Evolutionary conservation across 2,113 vertebrate genomes (phyloP), one percentile per base, ranked within the genome.

Genomic region (Malurus cyaneus): DNA sequence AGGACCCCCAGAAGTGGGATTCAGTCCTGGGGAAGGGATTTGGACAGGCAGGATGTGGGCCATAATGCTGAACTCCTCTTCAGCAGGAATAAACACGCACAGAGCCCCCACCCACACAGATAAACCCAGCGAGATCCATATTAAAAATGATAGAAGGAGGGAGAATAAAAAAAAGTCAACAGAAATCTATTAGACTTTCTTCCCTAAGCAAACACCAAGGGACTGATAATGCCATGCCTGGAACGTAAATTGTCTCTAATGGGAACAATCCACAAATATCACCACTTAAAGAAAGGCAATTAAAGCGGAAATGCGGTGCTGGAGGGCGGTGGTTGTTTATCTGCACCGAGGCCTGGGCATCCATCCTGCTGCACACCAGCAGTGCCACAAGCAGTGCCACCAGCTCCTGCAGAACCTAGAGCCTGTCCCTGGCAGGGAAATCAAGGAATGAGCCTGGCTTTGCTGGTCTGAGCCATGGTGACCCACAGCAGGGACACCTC

Each of bases 131-230:
- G 20, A 88, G 89, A 70, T 47, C 87, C 16, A 1, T 86, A 95
- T 92, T 79, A 89, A 95, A 96, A 94, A 95, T 59, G 76, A 95
- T 77, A 90, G 78, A 91, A 95, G 71, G 74, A 89, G 62, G 93
- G 18, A 89, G 64, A 32, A 77, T 62, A 67, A 79, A 91, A 96
- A 96, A 89, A 85, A 92, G 89, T 77, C 78, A 96, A 86, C 90
- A 95, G 71, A 65, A 94, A 92, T 94, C 96, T 96, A 96, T 96
- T 93, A 95, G 94, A 92, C 47, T 88, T 88, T 39, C 86, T 95
- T 96, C 95, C 95, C 96, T 88, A 89, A 94, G 94, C 95, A 95
- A 94, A 96, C 95, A 96, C 44, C 92, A 96, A 95, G 94, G 95
- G 96, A 96, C 96, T 54, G 89, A 93, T 96, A 96, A 97, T 80